phyloP scores from a whole-genome alignment of 1,140 invertebrate species.

The silkworm (Bombyx mori) region DNA sequence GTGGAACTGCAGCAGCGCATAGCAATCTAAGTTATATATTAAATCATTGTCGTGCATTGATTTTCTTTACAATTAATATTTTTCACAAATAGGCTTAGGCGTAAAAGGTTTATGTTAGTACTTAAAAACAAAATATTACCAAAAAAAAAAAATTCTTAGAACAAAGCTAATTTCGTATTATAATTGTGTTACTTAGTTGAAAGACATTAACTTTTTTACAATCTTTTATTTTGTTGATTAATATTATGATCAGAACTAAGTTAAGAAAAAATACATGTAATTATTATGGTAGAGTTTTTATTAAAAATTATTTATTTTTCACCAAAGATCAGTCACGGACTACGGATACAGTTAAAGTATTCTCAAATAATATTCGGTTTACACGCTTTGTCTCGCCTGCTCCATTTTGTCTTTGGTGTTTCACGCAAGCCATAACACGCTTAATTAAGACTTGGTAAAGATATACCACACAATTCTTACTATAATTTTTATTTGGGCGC shows the following conservation, averaged over 20 bases:
- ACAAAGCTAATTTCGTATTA: conserved; percentile 49
- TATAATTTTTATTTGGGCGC: too few species aligned
- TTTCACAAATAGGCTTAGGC: conserved; percentile 52
- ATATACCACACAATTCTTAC: too few species aligned
- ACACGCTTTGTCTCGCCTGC: too few species aligned
- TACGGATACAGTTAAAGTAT: too few species aligned
- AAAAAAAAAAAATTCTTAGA: conserved; percentile 54
- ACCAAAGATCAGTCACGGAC: conserved; percentile 20
- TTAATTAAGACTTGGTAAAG: too few species aligned
- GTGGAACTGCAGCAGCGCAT: too few species aligned
- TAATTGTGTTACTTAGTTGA: conserved; percentile 45
- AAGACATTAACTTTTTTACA: conserved; percentile 29
- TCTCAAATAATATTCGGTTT: too few species aligned
- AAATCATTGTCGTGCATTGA: too few species aligned
- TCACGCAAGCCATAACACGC: too few species aligned
- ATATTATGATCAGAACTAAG: conserved; percentile 30
- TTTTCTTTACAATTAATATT: not conserved
- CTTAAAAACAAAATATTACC: conserved; percentile 57
- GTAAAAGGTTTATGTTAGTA: conserved; percentile 49
- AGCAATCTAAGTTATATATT: too few species aligned
- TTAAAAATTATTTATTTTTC: conserved; percentile 21
- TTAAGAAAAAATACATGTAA: conserved; percentile 18
- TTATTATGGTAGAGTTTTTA: conserved; percentile 19
- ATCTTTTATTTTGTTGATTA: conserved; percentile 45
- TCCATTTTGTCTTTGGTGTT: too few species aligned